Evolutionary conservation across 2,888 invertebrate genomes (phyloP).

Genomic region (Lydus trimaculatus): DNA sequence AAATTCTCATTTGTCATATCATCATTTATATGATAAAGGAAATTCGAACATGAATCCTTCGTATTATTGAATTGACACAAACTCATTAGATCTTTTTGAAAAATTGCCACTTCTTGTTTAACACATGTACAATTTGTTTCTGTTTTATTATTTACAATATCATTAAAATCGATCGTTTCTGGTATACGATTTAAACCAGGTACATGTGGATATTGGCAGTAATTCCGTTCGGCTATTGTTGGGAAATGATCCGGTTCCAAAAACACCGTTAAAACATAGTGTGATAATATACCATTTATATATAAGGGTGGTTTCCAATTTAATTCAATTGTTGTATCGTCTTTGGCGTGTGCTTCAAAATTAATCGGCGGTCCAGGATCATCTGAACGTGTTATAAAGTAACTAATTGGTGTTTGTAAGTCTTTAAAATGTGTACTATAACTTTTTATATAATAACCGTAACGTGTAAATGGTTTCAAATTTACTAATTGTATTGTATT

Average conservation of each 20-base stretch:
- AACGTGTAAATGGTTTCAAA: conserved; percentile 72
- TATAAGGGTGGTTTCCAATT: conserved; percentile 68
- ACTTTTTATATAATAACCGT: conserved; percentile 74
- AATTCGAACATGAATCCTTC: neutral
- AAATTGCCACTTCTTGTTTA: neutral
- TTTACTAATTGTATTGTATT: conserved; percentile 53
- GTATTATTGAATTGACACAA: neutral
- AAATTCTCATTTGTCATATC: neutral
- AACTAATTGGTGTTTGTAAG: conserved; percentile 68
- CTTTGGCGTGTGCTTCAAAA: conserved; percentile 50
- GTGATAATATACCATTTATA: conserved; percentile 53
- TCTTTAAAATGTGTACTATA: conserved; percentile 61
- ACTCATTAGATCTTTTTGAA: conserved; percentile 1
- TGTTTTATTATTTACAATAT: conserved; percentile 40
- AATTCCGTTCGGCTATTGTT: conserved; percentile 40
- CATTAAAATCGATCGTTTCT: neutral
- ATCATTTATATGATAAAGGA: neutral
- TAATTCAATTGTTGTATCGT: conserved; percentile 58
- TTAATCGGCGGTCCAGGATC: conserved; percentile 61
- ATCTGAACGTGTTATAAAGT: conserved; percentile 71
- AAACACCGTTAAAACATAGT: conserved; percentile 56
- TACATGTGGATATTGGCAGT: conserved; percentile 38
- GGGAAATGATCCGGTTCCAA: conserved; percentile 33
- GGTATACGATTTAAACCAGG: conserved; percentile 5
- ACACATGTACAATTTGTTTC: conserved; percentile 27